Base-by-base conservation (phyloP, 2,113 vertebrate species). In the Falco punctatus region DNA sequence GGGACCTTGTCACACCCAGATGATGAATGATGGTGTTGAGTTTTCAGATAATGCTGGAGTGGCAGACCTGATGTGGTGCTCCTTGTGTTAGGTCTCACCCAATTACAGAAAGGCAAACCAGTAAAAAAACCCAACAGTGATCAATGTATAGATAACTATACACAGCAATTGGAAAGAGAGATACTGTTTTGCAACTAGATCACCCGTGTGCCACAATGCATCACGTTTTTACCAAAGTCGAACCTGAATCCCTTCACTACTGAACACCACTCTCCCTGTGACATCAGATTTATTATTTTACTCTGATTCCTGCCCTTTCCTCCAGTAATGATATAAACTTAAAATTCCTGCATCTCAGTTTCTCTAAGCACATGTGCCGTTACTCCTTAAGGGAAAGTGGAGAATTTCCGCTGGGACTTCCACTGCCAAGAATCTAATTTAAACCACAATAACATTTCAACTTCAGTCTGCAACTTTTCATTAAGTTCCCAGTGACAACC, bases 381-480 rank as follows among this genome's bases (percentile, higher is more conserved):
- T 88, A 58, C 18, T 94, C 61, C 70, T 75, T 55, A 91, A 65
- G 81, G 82, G 38, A 78, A 88, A 94, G 26, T 3, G 16, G 64
- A 74, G n/a, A 67, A 81, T 74, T 92, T 92, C 81, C 3, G 3
- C 33, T 40, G 80, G 42, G 83, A 81, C 44, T 92, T 92, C 62
- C 46, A 86, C 66, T 2, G 2, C 35, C 80, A 93, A 88, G 70
- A 85, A 88, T 64, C 92, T 81, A 87, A 91, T 93, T 96, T 92
- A 95, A 97, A 90, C 54, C 54, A 82, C 93, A 90, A 9, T 66
- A 93, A 92, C 75, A 78, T 65, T 64, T 86, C 75, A 79, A 88
- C 71, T 70, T 73, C 64, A 88, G 90, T 44, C 71, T 78, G 33
- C 51, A 96, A 86, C 46, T 83, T 80, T 81, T 77, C 92, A 87